Evolutionary conservation across 2,888 invertebrate species (phyloP).

Genomic region (Dryadula phaetusa): DNA sequence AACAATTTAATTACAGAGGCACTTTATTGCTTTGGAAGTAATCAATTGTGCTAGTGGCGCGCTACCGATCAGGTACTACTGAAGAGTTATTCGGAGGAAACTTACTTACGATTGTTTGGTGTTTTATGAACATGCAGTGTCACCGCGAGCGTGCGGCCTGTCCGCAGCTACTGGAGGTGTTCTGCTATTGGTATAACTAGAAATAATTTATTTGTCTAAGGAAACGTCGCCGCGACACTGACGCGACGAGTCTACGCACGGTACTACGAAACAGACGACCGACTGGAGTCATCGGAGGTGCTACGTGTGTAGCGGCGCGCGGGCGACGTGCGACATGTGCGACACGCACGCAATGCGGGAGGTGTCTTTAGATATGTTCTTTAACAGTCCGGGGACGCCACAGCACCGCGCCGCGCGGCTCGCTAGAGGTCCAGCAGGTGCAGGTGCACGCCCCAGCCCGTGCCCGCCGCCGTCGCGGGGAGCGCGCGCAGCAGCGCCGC

Average conservation of each 20-base stretch:
- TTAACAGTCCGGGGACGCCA: too few relatives aligned
- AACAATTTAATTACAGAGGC: constrained; percentile 6
- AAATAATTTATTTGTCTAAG: neutral
- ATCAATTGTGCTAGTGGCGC: neutral
- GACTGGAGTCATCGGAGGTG: too few relatives aligned
- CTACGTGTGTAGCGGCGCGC: too few relatives aligned
- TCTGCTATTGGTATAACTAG: neutral
- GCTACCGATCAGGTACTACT: neutral
- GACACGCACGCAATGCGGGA: too few relatives aligned
- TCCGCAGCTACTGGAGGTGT: neutral
- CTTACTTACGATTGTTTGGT: neutral
- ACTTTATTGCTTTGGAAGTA: constrained; percentile 4
- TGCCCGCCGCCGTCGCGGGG: constrained; percentile 87
- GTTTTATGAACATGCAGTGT: neutral
- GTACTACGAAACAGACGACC: too few relatives aligned
- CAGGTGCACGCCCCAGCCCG: constrained; percentile 88
- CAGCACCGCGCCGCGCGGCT: neutral
- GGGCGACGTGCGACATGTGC: too few relatives aligned
- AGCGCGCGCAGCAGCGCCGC: constrained; percentile 82
- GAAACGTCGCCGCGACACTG: too few relatives aligned
- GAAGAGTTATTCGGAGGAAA: neutral
- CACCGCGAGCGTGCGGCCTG: neutral
- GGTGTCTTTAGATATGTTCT: neutral
- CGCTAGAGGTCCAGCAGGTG: constrained; percentile 78
- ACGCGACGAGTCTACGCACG: too few relatives aligned